These are phyloP conservation scores for Antigone vipio DNA, from an alignment of 2,113 vertebrate genomes.

Conservation along the genomic window DNA sequence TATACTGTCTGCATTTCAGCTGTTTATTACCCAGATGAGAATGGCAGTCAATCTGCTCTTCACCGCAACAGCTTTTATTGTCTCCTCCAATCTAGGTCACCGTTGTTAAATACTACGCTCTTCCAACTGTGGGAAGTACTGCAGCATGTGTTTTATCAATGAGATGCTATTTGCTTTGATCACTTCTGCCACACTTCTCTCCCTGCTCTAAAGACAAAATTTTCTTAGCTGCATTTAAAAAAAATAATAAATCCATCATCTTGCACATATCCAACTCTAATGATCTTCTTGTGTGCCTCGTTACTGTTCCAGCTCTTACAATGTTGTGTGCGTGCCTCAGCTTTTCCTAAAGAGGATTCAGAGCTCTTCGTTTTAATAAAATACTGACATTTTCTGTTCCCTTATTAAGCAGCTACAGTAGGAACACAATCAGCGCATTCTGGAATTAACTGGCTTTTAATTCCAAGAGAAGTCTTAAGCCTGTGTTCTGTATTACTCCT, in stretches of 20 bases:
- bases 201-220: slow-evolving; percentile 11
- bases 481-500: neutral
- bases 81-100: slow-evolving; percentile 81
- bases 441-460: slow-evolving; percentile 59
- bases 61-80: slow-evolving; percentile 74
- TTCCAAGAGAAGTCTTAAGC: slow-evolving; percentile 36
- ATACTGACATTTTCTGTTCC: slow-evolving; percentile 53
- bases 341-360: slow-evolving; percentile 71
- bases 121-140: slow-evolving; percentile 28
- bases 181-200: slow-evolving; percentile 21
- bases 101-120: slow-evolving; percentile 65
- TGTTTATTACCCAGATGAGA: slow-evolving; percentile 75
- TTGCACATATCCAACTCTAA: neutral
- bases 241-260: neutral
- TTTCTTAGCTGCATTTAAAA: neutral
- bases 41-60: slow-evolving; percentile 73
- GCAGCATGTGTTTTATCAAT: slow-evolving; percentile 52
- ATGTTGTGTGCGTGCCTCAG: slow-evolving; percentile 14
- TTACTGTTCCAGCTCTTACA: slow-evolving; percentile 24
- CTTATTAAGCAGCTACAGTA: slow-evolving; percentile 40
- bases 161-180: slow-evolving; percentile 16
- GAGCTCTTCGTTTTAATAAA: slow-evolving; percentile 60
- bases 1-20: slow-evolving; percentile 54
- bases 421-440: slow-evolving; percentile 42
- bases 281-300: neutral